Base-by-base conservation (phyloP, 2,888 invertebrate species). In the Taphrorychus bicolor region DNA sequence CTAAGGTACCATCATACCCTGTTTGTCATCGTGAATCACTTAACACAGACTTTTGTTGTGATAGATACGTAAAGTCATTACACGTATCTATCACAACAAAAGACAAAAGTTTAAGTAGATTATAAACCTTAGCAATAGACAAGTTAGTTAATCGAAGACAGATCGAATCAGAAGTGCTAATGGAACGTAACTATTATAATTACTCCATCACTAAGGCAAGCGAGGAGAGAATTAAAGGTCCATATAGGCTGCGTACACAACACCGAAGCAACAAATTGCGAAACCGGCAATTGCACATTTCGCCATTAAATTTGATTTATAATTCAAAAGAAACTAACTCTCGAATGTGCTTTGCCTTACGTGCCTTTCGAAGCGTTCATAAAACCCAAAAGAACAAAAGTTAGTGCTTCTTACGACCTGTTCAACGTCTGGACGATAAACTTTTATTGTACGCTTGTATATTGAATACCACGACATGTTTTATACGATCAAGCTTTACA, bases 291-390 rank as follows among this genome's bases (percentile, higher is more conserved):
- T 64, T 64, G 64, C n/a, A n/a, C n/a, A n/a, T n/a, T n/a, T n/a
- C n/a, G n/a, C 64, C 57, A 64, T 64, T 64, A 64, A 64, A 52
- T 23, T 58, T 64, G 64, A 65, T 65, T 65, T 65, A 65, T 59
- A 65, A 53, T 49, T 56, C 41, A 56, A 58, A 45, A 64, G 42
- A 23, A 59, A 57, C 57, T 56, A 45, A 63, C 23, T n/a, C n/a
- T n/a, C n/a, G n/a, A n/a, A n/a, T n/a, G n/a, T n/a, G n/a, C n/a
- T 65, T 53, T 54, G 59, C 65, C 65, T 59, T 65, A 65, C 59
- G 65, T 65, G 59, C 51, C 48, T 64, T 58, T 64, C 49, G 58
- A 64, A 52, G 18, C 21, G 54, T 59, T 65, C 65, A 48, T 65
- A 65, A 65, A 65, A 59, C 32, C n/a, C 23, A 40, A 59, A 65